A percentile compares a stretch with the other conserved stretches of the same genome.
Conservation (phyloP, 2,888 invertebrate genomes). For the Argyresthia goedartella region DNA sequence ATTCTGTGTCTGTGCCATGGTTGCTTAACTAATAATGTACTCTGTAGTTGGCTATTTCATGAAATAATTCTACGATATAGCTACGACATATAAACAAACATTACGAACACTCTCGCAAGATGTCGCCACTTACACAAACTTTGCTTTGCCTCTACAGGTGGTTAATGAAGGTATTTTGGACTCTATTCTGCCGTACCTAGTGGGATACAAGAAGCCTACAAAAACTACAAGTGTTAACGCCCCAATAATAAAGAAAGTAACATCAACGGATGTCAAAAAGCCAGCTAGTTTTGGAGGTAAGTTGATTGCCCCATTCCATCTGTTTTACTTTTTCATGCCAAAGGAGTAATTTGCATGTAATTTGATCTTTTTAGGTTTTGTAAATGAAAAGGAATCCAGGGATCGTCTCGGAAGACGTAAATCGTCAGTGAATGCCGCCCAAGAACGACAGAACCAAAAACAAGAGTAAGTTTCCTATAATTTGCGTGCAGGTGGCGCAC, state of each 20-base stretch:
- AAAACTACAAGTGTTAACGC: slow-evolving; percentile 66
- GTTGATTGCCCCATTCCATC: background rate
- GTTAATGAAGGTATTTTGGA: slow-evolving; percentile 87
- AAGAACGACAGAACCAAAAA: slow-evolving; percentile 49
- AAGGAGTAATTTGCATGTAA: background rate
- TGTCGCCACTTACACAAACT: background rate
- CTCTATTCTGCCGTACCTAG: slow-evolving; percentile 83
- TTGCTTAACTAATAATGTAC: no score
- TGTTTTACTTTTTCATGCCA: background rate
- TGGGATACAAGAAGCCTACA: slow-evolving; percentile 64
- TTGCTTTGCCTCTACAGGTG: slow-evolving; percentile 70
- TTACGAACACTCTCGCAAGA: background rate
- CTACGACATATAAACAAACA: no score
- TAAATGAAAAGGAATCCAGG: slow-evolving; percentile 55
- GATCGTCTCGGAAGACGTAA: slow-evolving; percentile 61
- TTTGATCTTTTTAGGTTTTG: slow-evolving; percentile 35
- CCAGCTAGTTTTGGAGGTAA: slow-evolving; percentile 58
- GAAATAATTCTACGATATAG: no score
- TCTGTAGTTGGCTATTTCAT: no score
- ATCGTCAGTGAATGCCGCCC: slow-evolving; percentile 48
- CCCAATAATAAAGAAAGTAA: slow-evolving; percentile 66
- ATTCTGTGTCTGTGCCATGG: no score
- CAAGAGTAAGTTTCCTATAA: slow-evolving; percentile 51
- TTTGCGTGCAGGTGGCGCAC: background rate
- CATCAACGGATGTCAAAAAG: slow-evolving; percentile 58